These are phyloP conservation scores for Myrmecobius fasciatus DNA, from an alignment of 2,113 vertebrate species.

Conservation along the genomic window DNA sequence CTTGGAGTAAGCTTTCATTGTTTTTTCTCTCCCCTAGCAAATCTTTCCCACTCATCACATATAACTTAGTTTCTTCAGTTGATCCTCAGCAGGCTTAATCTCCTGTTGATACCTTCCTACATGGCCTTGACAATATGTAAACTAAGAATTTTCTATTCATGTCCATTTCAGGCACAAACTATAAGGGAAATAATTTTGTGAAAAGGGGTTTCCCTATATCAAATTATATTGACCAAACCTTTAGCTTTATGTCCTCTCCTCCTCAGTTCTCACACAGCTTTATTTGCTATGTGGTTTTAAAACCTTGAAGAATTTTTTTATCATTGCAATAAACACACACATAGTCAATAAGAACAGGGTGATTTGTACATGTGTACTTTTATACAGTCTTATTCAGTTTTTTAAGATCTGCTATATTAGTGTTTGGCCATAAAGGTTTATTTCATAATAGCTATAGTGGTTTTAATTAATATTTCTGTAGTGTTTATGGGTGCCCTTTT, in stretches of 20 bases:
- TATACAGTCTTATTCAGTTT: not conserved
- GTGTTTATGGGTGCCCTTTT: not conserved
- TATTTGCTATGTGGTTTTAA: conserved; percentile 5
- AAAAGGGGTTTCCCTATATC: not conserved
- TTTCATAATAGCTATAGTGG: conserved; percentile 40
- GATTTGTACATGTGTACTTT: not conserved
- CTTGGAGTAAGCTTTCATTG: not conserved
- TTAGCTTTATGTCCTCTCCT: not conserved
- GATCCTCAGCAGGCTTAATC: not conserved
- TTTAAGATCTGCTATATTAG: not conserved
- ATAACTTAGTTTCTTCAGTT: not conserved
- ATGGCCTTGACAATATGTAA: not conserved
- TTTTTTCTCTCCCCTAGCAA: not conserved
- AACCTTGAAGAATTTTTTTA: not conserved
- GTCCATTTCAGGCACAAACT: not conserved
- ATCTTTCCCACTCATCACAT: not conserved
- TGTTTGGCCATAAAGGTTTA: not conserved
- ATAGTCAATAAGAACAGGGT: not conserved
- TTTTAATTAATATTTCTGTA: conserved; percentile 37
- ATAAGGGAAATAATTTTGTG: not conserved
- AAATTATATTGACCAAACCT: not conserved
- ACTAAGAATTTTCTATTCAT: no score
- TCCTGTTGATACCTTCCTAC: not conserved
- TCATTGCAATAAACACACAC: not conserved
- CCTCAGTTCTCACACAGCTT: not conserved